These are phyloP conservation scores for Strigops habroptila DNA, from an alignment of 2,113 vertebrate species.

Conservation along the genomic window DNA sequence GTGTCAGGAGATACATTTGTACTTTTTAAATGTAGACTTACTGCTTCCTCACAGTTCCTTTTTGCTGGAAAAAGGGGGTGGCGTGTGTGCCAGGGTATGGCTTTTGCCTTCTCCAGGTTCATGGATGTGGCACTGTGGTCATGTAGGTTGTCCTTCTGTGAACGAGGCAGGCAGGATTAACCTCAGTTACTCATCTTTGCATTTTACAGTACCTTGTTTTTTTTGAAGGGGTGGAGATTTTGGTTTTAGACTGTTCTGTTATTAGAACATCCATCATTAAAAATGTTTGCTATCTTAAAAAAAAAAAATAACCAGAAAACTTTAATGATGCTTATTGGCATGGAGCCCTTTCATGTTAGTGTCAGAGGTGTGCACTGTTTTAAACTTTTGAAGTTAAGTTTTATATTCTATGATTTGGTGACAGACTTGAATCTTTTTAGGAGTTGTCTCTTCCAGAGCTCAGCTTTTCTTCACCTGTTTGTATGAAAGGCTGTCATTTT, in stretches of 20 bases:
- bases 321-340: neutral
- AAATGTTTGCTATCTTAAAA: neutral
- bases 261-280: neutral
- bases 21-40: neutral
- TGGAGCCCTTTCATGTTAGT: rapidly evolving
- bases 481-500: neutral
- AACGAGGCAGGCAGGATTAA: neutral
- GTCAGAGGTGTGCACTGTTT: neutral
- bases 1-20: too few species aligned
- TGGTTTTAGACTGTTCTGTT: neutral
- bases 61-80: neutral
- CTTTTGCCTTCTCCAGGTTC: neutral
- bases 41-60: neutral
- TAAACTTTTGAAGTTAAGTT: neutral
- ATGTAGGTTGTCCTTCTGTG: neutral
- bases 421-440: neutral
- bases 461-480: neutral
- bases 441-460: neutral
- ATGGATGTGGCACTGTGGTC: neutral
- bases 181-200: rapidly evolving
- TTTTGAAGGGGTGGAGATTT: rapidly evolving
- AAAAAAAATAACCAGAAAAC: too few species aligned
- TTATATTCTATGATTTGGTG: neutral
- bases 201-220: rapidly evolving
- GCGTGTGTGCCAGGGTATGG: neutral